Evolutionary conservation across 2,113 vertebrate species (phyloP).

Genomic region (Pholis gunnellus): DNA sequence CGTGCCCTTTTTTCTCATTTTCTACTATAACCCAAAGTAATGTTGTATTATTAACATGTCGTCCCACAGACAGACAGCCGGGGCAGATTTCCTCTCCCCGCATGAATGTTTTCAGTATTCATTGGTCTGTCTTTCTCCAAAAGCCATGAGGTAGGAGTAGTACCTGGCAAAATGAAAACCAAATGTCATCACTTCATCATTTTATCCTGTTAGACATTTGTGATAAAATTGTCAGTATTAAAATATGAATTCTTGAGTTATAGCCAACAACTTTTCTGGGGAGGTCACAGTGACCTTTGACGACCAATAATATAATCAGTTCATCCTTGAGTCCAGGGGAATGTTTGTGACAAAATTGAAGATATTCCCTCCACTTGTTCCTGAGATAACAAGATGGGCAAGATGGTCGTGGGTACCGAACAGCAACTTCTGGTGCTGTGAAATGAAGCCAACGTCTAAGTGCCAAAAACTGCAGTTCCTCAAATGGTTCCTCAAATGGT

Average conservation of each 20-base stretch:
- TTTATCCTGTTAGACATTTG: not conserved
- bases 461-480: no score
- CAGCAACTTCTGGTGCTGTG: no score
- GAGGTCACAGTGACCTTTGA: no score
- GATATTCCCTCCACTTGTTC: no score
- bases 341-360: no score
- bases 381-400: no score
- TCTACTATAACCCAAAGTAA: slow-evolving; percentile 4
- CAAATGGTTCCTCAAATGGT: no score
- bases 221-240: not conserved
- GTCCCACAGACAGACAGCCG: not conserved
- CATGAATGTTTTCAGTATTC: not conserved
- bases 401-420: no score
- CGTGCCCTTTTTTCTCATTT: not conserved
- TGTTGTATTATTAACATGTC: slow-evolving; percentile 28
- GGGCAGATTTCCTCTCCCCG: not conserved
- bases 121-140: not conserved
- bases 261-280: no score
- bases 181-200: not conserved
- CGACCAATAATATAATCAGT: no score
- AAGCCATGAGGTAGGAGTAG: not conserved
- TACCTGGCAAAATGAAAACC: not conserved
- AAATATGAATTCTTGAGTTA: not conserved
- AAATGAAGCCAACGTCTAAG: no score
- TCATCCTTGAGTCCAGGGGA: no score